Evolutionary conservation across 2,113 vertebrate genomes (phyloP), one percentile per base, ranked within the genome.

Genomic region (Boulengeromyrus knoepffleri): DNA sequence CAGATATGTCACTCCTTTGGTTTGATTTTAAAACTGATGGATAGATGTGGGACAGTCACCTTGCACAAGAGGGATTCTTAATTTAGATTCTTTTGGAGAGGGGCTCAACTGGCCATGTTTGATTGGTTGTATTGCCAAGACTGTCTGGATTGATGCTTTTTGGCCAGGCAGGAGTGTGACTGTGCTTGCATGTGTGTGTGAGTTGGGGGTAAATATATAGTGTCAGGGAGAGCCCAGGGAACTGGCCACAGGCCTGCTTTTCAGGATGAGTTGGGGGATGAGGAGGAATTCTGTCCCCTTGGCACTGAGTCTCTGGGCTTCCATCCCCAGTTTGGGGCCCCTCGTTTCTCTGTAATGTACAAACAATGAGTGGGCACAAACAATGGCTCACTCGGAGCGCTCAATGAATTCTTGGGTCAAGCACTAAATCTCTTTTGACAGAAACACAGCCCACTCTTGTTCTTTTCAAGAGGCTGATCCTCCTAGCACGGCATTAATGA

Each of bases 381-480:
- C 95, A 95, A 96, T 95, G 94, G 90, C 92, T 91, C 93, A 95
- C 93, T 95, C 95, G 95, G 91, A 94, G 92, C 94, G 95, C 94
- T 95, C 93, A 96, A 96, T 95, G 94, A 91, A 93, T 95, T 95
- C 91, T 92, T 92, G 91, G 94, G 95, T 96, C 94, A 96, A 95
- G 95, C 95, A 96, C 93, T 95, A 95, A 95, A 94, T 92, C 93
- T 95, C 92, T 93, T 93, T 92, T 95, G 95, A 96, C 92, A 96
- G 94, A 93, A 94, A 96, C 93, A 95, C 94, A 96, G 94, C 93
- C 93, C 95, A 94, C 94, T 95, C 95, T 97, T 97, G 96, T 96
- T 96, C 96, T 95, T 91, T 93, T 95, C 93, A 94, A 94, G 95
- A 95, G 95, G 92, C 93, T 94, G 95, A 96, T 93, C 94, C 94